These are phyloP conservation scores for Drosophila malerkotliana DNA, from an alignment of 1,140 invertebrate species.

Conservation along the genomic window DNA sequence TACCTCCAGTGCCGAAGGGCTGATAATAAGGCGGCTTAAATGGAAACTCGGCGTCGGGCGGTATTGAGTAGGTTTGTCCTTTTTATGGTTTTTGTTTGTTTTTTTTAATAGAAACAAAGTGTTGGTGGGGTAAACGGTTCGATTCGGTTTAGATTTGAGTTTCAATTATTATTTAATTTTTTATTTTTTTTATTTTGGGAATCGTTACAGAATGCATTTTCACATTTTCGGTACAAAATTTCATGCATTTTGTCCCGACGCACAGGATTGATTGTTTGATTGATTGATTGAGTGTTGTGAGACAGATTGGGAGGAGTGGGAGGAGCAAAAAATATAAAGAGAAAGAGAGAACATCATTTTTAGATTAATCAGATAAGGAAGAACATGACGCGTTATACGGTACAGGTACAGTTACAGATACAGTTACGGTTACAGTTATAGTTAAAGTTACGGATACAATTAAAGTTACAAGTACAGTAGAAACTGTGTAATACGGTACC, in stretches of 20 bases:
- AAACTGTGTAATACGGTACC: constrained; percentile 46
- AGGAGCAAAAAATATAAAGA: constrained; percentile 72
- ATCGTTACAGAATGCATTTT: constrained; percentile 73
- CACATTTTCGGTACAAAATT: constrained; percentile 47
- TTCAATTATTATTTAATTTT: constrained; percentile 3
- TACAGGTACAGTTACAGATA: constrained; percentile 59
- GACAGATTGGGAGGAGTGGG: constrained; percentile 56
- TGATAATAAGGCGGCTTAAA: constrained; percentile 85
- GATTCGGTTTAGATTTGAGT: constrained; percentile 31
- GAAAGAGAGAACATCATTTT: constrained; percentile 78
- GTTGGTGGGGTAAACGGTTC: constrained; percentile 20
- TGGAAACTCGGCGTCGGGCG: constrained; percentile 84
- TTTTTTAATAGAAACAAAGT: constrained; percentile 47
- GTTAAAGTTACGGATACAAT: constrained; percentile 29
- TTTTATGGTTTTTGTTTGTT: constrained; percentile 65
- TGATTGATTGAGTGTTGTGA: constrained; percentile 31
- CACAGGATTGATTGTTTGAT: constrained; percentile 30
- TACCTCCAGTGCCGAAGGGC: constrained; percentile 85
- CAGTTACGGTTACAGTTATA: constrained; percentile 38
- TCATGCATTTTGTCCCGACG: constrained; percentile 75
- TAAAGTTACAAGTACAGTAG: constrained; percentile 40
- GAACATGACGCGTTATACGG: constrained; percentile 58
- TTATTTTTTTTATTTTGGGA: constrained; percentile 45
- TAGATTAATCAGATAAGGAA: constrained; percentile 69
- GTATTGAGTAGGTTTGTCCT: constrained; percentile 88